These are phyloP conservation scores for Ursus arctos DNA, from an alignment of 2,113 vertebrate genomes.

Conservation along the genomic window DNA sequence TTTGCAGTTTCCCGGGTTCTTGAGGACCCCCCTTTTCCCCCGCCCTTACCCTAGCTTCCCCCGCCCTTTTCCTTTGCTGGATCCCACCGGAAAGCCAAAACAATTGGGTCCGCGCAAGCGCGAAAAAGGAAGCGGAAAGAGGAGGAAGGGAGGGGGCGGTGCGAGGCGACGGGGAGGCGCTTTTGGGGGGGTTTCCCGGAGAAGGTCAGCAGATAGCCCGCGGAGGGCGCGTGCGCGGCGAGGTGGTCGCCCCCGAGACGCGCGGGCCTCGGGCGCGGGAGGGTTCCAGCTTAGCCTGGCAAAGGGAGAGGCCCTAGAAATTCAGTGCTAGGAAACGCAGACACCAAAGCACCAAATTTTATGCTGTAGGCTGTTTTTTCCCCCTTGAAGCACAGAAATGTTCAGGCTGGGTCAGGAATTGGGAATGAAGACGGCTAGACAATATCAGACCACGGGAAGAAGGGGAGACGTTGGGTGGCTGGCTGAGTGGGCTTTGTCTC, in stretches of 20 bases:
- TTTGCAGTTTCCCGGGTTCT: conserved; percentile 69
- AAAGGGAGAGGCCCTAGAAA: neutral
- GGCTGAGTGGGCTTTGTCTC: neutral
- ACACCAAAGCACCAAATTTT: neutral
- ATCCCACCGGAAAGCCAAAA: conserved; percentile 79
- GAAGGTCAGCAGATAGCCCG: neutral
- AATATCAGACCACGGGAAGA: neutral
- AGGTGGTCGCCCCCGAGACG: rapidly evolving
- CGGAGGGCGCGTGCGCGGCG: neutral
- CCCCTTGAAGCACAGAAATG: neutral
- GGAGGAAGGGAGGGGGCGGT: conserved; percentile 5
- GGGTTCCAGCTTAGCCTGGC: neutral
- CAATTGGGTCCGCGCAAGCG: conserved; percentile 79
- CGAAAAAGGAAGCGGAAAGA: conserved; percentile 65
- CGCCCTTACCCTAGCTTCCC: neutral
- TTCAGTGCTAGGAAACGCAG: neutral
- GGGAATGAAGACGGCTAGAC: neutral
- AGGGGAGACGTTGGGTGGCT: neutral
- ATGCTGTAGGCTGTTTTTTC: neutral
- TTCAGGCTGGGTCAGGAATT: neutral
- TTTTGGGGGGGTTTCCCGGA: neutral
- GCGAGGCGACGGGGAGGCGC: neutral
- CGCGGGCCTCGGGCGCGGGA: too few relatives aligned
- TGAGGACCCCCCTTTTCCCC: neutral
- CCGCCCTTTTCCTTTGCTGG: conserved; percentile 48